Percentiles rank a stretch among this genome's conserved stretches.
These are phyloP conservation scores for Prionace glauca DNA, from an alignment of 2,797 vertebrate genomes.

Conservation along the genomic window DNA sequence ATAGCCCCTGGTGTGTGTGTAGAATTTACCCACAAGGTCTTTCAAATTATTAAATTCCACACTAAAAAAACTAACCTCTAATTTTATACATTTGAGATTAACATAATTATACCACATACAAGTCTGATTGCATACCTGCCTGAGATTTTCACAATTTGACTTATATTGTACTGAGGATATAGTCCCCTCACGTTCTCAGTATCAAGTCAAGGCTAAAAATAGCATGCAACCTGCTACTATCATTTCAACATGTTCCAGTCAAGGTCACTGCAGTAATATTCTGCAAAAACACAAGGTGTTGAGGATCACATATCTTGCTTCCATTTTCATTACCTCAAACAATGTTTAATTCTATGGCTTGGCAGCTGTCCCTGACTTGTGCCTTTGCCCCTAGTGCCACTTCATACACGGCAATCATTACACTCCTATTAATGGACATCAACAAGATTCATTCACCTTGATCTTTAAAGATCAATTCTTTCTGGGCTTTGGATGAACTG, in stretches of 20 bases:
- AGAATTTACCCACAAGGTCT: not conserved
- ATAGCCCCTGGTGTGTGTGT: not conserved
- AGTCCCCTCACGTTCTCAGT: conserved; percentile 30
- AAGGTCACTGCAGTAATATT: conserved; percentile 37
- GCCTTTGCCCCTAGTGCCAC: not conserved
- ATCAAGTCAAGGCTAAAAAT: conserved; percentile 34
- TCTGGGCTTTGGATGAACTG: not conserved
- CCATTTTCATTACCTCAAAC: conserved; percentile 18
- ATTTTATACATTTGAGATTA: conserved; percentile 26
- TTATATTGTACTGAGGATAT: conserved; percentile 23
- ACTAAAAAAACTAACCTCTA: not conserved
- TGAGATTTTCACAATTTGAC: conserved; percentile 33
- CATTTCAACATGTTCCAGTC: conserved; percentile 27
- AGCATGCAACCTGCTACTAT: conserved; percentile 23
- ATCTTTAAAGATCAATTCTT: not conserved
- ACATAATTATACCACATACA: conserved; percentile 29
- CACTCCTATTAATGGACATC: not conserved
- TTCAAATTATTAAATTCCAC: not conserved
- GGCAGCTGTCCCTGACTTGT: conserved; percentile 2
- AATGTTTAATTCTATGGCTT: conserved; percentile 31
- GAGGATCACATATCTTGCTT: conserved; percentile 19
- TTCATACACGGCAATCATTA: not conserved
- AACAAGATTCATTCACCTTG: not conserved
- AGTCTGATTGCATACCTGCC: conserved; percentile 10
- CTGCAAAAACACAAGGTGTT: conserved; percentile 25